Conservation (phyloP, 2,113 vertebrate genomes). For the Axis porcinus region DNA sequence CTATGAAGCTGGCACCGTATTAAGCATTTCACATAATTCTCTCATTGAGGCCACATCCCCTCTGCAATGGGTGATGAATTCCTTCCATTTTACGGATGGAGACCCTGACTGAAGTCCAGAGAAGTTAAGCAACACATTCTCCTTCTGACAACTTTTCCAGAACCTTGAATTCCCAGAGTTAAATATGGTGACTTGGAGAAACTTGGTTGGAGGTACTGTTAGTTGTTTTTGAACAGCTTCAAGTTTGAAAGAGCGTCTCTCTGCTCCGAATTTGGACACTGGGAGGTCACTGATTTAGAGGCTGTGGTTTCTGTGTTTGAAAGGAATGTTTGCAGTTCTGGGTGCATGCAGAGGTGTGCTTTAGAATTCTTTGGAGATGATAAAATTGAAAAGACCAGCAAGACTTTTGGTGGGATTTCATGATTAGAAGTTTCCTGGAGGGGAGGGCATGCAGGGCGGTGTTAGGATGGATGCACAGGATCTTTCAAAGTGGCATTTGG, state of each 20-base stretch:
- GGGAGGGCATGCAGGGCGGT: not conserved
- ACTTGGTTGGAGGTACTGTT: not conserved
- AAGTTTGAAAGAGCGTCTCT: not conserved
- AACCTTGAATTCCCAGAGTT: not conserved
- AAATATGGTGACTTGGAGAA: not conserved
- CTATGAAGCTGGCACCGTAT: rapidly evolving
- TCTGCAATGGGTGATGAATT: too few species aligned
- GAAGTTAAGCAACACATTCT: not conserved
- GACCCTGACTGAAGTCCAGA: not conserved
- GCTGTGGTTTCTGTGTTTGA: not conserved
- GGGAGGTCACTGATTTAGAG: not conserved
- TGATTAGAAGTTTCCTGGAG: not conserved
- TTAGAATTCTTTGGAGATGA: not conserved
- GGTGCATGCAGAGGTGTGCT: not conserved
- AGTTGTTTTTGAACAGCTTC: not conserved
- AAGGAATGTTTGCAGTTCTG: slow-evolving; percentile 17
- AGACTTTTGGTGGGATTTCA: not conserved
- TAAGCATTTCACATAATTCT: not conserved
- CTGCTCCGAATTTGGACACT: not conserved
- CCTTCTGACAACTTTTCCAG: not conserved
- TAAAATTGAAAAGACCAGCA: not conserved
- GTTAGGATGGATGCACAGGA: not conserved
- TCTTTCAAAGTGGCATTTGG: not conserved
- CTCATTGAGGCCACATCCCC: too few species aligned
- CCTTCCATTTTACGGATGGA: not conserved